Evolutionary conservation across 2,113 vertebrate species (phyloP).

Genomic region (Myanophis thanlyinensis): DNA sequence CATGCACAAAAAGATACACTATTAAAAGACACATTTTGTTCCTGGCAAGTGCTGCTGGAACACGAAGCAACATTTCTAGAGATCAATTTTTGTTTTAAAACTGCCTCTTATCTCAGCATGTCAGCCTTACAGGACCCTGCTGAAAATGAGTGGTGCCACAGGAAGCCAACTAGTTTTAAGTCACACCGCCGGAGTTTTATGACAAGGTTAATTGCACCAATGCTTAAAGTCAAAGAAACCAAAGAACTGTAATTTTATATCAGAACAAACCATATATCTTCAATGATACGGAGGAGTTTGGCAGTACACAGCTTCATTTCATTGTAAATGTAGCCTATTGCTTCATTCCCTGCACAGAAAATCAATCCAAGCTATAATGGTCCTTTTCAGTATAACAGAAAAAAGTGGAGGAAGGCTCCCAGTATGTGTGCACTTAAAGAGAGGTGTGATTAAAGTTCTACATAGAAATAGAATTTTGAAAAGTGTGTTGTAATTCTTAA

Average conservation of each 20-base stretch:
- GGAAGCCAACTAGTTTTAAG: not conserved
- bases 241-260: conserved; percentile 32
- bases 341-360: not conserved
- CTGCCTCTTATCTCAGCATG: conserved; percentile 22
- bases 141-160: not conserved
- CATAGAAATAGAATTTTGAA: conserved; percentile 17
- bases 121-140: conserved; percentile 20
- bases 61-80: not conserved
- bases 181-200: conserved; percentile 3
- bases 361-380: conserved; percentile 7
- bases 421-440: conserved; percentile 6
- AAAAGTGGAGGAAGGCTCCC: conserved; percentile 14
- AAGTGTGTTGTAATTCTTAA: not conserved
- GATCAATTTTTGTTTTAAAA: conserved; percentile 5
- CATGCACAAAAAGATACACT: not conserved
- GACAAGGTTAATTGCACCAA: conserved; percentile 15
- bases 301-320: conserved; percentile 15
- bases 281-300: conserved; percentile 20
- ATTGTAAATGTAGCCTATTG: not conserved
- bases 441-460: conserved; percentile 7
- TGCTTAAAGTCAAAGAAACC: conserved; percentile 20
- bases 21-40: not conserved
- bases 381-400: not conserved
- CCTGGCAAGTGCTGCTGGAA: not conserved
- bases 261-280: conserved; percentile 36